phyloP scores from a whole-genome alignment of 2,797 vertebrate genomes.

The Sebastes itinus region DNA sequence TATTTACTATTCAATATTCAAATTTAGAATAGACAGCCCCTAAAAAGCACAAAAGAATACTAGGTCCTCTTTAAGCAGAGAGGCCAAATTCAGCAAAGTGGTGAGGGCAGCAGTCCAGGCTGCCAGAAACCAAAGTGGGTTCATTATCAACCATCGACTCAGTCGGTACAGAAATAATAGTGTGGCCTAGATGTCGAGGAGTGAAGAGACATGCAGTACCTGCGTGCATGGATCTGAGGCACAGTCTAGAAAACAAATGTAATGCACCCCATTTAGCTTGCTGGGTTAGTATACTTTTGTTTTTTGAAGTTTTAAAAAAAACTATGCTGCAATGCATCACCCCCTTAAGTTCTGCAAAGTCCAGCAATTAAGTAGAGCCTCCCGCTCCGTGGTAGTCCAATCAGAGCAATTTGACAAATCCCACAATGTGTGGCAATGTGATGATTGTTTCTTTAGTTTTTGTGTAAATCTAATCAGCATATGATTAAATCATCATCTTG shows the following conservation, averaged over 20 bases:
- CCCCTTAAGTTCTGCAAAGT: not conserved
- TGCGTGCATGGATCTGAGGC: not conserved
- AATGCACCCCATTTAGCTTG: not conserved
- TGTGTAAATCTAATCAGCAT: conserved; percentile 26
- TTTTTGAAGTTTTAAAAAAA: not conserved
- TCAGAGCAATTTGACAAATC: conserved; percentile 27
- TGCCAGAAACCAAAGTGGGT: not conserved
- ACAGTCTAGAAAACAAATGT: not conserved
- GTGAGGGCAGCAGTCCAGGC: not conserved
- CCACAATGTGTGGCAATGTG: not conserved
- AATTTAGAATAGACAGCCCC: no score
- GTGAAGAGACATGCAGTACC: not conserved
- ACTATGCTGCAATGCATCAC: conserved; percentile 9
- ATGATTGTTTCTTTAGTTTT: conserved; percentile 20
- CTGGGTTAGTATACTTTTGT: not conserved
- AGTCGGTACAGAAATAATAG: not conserved
- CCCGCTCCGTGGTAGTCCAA: not conserved
- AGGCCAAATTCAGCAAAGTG: not conserved
- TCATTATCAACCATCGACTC: not conserved
- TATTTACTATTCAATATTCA: no score
- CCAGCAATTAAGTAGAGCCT: conserved; percentile 10
- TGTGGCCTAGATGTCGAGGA: not conserved
- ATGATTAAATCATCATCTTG: conserved; percentile 28
- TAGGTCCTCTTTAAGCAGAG: not conserved
- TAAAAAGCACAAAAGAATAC: no score